These are phyloP conservation scores for Ameiurus melas DNA, from an alignment of 2,113 vertebrate species.

Conservation along the genomic window DNA sequence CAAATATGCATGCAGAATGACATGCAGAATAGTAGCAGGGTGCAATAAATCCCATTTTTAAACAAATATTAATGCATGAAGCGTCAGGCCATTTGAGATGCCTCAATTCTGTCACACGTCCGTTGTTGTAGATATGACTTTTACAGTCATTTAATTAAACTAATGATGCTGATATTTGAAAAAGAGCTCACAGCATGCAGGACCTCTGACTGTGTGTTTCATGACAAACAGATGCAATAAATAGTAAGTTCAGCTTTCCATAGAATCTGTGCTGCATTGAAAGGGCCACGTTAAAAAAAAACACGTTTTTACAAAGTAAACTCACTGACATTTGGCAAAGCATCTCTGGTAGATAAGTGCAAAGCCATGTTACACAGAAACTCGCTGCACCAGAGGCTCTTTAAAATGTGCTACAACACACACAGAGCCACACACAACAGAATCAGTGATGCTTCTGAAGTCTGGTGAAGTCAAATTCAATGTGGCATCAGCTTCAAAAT, in stretches of 20 bases:
- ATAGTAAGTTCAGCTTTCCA: constrained; percentile 16
- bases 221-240: not conserved
- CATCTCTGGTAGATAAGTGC: constrained; percentile 11
- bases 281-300: not conserved
- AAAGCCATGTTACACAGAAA: constrained; percentile 23
- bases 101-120: not conserved
- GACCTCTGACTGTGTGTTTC: not conserved
- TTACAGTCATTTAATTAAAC: not conserved
- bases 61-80: not conserved
- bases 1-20: not conserved
- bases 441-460: constrained; percentile 12
- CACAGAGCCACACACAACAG: not conserved
- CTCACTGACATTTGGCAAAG: constrained; percentile 32
- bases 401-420: constrained; percentile 10
- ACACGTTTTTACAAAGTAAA: not conserved
- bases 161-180: not conserved
- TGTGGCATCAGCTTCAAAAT: constrained; percentile 31
- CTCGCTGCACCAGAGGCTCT: not conserved
- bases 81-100: not conserved
- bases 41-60: not conserved
- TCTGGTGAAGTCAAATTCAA: constrained; percentile 2
- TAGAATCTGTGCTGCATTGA: not conserved
- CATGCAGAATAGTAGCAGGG: not conserved
- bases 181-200: not conserved
- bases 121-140: not conserved